A percentile compares a stretch with the other conserved stretches of the same genome.
These are phyloP conservation scores for Falco novaeseelandiae DNA, from an alignment of 2,797 vertebrate genomes.

Conservation along the genomic window DNA sequence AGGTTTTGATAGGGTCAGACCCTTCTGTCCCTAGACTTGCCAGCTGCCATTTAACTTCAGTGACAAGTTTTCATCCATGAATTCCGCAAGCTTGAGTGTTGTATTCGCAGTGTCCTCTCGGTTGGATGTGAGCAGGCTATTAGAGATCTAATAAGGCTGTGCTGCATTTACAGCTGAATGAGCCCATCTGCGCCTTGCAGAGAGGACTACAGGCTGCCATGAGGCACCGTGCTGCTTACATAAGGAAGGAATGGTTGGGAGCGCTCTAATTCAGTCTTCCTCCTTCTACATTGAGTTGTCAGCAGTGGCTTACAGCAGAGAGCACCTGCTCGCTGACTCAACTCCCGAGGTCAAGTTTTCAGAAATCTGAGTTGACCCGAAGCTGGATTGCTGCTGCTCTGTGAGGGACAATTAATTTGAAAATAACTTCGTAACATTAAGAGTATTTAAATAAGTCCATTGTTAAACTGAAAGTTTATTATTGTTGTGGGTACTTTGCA, in stretches of 20 bases:
- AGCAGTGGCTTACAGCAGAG: neutral
- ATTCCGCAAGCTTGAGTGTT: neutral
- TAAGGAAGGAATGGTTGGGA: conserved; percentile 1
- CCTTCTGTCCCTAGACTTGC: neutral
- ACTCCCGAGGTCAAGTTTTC: neutral
- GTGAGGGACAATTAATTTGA: neutral
- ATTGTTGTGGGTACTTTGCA: neutral
- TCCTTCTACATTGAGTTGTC: neutral
- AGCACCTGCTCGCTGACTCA: conserved; percentile 54
- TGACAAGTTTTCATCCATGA: conserved; percentile 1
- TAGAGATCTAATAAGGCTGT: neutral
- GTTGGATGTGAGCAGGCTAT: neutral
- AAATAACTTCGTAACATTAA: neutral
- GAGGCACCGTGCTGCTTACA: conserved; percentile 5
- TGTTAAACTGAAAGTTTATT: neutral
- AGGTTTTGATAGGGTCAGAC: conserved; percentile 18
- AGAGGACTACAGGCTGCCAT: neutral
- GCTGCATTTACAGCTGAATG: conserved; percentile 24
- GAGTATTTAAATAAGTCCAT: neutral
- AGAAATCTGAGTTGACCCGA: neutral
- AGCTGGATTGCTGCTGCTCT: neutral
- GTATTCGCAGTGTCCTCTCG: neutral
- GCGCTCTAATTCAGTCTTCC: conserved; percentile 28
- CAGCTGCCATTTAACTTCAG: conserved; percentile 21
- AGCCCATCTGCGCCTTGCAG: conserved; percentile 8